Conservation (phyloP, 2,888 invertebrate genomes). For the Lutraria lutraria region DNA sequence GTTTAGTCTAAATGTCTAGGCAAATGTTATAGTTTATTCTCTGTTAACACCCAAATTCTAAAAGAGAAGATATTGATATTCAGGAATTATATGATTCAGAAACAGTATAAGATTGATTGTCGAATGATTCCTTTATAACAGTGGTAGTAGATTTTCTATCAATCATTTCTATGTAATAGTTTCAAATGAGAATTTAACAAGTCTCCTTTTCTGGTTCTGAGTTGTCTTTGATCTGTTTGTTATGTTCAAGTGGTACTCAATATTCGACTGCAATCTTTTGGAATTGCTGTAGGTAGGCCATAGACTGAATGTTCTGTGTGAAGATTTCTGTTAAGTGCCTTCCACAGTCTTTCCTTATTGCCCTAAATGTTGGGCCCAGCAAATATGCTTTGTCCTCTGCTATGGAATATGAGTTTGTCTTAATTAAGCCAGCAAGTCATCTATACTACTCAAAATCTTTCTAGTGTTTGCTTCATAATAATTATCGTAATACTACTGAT, state of each 20-base stretch:
- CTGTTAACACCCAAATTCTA: background rate
- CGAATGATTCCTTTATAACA: background rate
- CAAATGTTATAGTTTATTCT: background rate
- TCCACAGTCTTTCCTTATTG: no score
- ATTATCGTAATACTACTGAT: no score
- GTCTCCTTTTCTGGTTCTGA: background rate
- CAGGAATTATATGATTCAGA: background rate
- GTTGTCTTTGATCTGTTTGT: slow-evolving; percentile 7
- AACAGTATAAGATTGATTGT: background rate
- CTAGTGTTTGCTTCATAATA: no score
- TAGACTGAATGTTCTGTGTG: background rate
- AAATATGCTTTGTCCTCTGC: no score
- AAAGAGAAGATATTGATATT: background rate
- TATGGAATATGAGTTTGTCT: no score
- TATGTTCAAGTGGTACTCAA: background rate
- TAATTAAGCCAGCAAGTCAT: no score
- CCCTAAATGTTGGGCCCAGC: no score
- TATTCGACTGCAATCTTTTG: background rate
- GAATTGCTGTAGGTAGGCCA: background rate
- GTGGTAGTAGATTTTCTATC: background rate
- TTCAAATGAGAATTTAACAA: slow-evolving; percentile 20
- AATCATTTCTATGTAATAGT: background rate
- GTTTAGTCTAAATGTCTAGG: background rate
- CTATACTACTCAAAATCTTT: no score
- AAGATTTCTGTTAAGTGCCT: no score